Evolutionary conservation across 1,140 invertebrate species (phyloP).

Genomic region (Sitodiplosis mosellana): DNA sequence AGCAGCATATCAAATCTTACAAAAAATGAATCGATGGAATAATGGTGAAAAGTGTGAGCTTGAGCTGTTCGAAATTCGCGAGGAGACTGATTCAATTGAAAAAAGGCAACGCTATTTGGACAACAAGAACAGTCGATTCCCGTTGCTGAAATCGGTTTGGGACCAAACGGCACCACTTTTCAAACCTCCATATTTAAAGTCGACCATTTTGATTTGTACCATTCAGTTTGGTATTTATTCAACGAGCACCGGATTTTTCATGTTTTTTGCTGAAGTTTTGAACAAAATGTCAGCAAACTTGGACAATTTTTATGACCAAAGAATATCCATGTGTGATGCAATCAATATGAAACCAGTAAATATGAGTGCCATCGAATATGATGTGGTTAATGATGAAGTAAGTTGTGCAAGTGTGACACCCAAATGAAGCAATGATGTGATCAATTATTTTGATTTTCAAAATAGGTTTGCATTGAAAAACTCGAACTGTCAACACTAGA

Average conservation of each 20-base stretch:
- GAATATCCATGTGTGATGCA: conserved; percentile 6
- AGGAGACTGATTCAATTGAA: neutral
- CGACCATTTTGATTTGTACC: conserved; percentile 2
- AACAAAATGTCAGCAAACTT: conserved; percentile 8
- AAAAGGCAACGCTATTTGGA: neutral
- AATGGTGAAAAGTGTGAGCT: conserved; percentile 22
- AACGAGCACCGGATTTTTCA: conserved; percentile 9
- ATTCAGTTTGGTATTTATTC: conserved; percentile 7
- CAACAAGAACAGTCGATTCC: neutral
- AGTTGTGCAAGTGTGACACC: too few species aligned
- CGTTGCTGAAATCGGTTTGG: neutral
- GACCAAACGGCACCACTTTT: neutral
- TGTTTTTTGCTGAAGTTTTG: conserved; percentile 11
- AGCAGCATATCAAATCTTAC: conserved; percentile 37
- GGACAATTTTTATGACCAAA: conserved; percentile 4
- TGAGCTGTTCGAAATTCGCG: neutral
- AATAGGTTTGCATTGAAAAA: too few species aligned
- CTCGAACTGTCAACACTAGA: too few species aligned
- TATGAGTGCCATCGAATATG: too few species aligned
- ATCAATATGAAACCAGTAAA: conserved; percentile 1
- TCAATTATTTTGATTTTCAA: too few species aligned
- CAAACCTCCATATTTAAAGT: neutral
- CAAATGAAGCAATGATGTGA: too few species aligned
- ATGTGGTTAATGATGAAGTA: too few species aligned
- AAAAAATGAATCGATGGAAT: conserved; percentile 38